These are phyloP conservation scores for Epinotia bilunana DNA, from an alignment of 2,888 invertebrate species.

Conservation along the genomic window DNA sequence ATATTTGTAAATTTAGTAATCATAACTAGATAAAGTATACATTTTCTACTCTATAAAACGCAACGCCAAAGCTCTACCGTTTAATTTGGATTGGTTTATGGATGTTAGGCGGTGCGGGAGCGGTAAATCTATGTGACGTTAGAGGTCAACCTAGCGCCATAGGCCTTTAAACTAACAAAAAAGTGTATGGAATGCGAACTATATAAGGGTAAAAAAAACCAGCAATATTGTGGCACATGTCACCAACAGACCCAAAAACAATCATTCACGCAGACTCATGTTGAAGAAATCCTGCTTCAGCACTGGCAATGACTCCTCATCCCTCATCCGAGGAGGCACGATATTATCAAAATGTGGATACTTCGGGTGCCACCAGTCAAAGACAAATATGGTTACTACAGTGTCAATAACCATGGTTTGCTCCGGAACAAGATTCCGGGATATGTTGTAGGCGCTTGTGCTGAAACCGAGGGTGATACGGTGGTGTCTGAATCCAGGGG, in stretches of 20 bases:
- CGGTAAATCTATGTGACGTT: too few species aligned
- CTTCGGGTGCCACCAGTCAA: conserved; percentile 89
- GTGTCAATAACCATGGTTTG: conserved; percentile 65
- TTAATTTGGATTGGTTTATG: too few species aligned
- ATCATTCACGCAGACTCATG: conserved; percentile 26
- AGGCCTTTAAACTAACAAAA: too few species aligned
- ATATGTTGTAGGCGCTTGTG: conserved; percentile 60
- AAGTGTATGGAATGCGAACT: not conserved
- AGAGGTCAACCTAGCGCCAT: too few species aligned
- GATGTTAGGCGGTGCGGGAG: too few species aligned
- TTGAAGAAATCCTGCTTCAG: conserved; percentile 67
- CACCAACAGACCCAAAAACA: not conserved
- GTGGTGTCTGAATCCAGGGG: conserved; percentile 82
- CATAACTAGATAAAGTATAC: not conserved
- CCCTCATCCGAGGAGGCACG: conserved; percentile 56
- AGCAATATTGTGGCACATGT: not conserved
- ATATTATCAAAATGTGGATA: conserved; percentile 68
- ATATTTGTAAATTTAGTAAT: not conserved
- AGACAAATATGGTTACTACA: conserved; percentile 67
- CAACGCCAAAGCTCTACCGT: too few species aligned
- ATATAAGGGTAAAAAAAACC: not conserved
- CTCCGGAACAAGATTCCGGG: conserved; percentile 65
- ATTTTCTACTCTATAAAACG: not conserved
- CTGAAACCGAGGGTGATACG: conserved; percentile 83
- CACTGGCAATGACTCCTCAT: conserved; percentile 64